Evolutionary conservation across 2,888 invertebrate species (phyloP).

Genomic region (Pachycephus smyrnensis): DNA sequence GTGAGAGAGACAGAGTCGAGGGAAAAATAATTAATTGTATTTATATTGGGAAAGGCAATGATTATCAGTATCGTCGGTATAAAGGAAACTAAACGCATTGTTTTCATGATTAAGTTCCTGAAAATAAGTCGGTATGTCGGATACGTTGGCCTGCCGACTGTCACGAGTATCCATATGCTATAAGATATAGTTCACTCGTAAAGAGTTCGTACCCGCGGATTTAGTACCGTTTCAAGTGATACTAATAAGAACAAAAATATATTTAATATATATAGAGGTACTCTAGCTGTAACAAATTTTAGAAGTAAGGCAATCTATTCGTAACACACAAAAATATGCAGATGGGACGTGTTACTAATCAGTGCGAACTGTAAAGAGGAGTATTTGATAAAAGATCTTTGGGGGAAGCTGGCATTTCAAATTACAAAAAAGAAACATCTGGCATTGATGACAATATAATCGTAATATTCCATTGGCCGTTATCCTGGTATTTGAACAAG

Average conservation of each 20-base stretch:
- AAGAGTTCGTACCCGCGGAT: too few species aligned
- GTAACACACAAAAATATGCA: neutral
- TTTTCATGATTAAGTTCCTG: too few species aligned
- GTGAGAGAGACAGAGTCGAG: too few species aligned
- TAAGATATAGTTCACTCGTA: neutral
- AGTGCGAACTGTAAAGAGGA: too few species aligned
- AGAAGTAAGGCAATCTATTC: neutral
- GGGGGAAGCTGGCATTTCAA: too few species aligned
- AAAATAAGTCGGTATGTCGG: too few species aligned
- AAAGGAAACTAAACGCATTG: neutral
- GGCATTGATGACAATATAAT: too few species aligned
- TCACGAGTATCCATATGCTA: neutral
- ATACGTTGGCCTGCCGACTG: too few species aligned
- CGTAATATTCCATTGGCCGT: too few species aligned
- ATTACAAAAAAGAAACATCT: too few species aligned
- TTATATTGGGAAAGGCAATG: slow-evolving; percentile 31
- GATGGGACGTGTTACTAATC: too few species aligned
- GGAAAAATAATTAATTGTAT: slow-evolving; percentile 10
- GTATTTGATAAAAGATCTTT: too few species aligned
- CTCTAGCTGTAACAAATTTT: neutral
- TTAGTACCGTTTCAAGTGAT: neutral
- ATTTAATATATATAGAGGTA: slow-evolving; percentile 1
- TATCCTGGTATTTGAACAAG: neutral
- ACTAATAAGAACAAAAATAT: slow-evolving; percentile 2
- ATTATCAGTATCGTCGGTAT: neutral